Base-by-base conservation (phyloP, 2,888 invertebrate species). In the Papilio demoleus region DNA sequence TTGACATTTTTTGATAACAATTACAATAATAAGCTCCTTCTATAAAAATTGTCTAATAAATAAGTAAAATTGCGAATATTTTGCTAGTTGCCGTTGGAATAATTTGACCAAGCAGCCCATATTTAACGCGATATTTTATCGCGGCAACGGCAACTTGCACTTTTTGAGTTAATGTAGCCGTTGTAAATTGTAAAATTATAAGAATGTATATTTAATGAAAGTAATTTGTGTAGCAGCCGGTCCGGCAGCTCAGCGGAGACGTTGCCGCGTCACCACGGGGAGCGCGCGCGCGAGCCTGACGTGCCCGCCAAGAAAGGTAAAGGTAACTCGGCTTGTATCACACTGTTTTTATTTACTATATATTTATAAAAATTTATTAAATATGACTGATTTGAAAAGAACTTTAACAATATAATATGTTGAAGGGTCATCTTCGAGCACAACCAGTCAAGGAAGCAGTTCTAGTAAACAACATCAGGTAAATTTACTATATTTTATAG, bases 281-380 rank as follows among this genome's bases (percentile, higher is more conserved):
- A 90, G 69, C 85, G 91, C 53, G 76, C 77, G 60, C 80, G 82
- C 47, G 86, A 87, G 62, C 24, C 76, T n/a, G 81, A 91, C 71
- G 88, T 87, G 68, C 90, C 91, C 74, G 87, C 90, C 75, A 92
- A 92, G 87, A 92, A 92, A 83, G 91, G 91, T 78, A 91, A 90
- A 86, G 88, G 90, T 90, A 85, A 76, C 76, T 62, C 58, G 19
- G 64, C 67, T 45, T 38, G 67, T 67, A 65, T 66, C 70, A 61
- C 61, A 62, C 62, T 65, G 60, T 70, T 65, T 60, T 68, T 53
- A 65, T 40, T 64, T 64, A 36, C 38, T 36, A 38, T 5, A 12
- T n/a, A 22, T 1, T 38, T 42, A 5, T 34, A 61, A 22, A 1
- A 1, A 31, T 3, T 31, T 31, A 31, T 31, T 31, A 31, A 31